phyloP scores from a whole-genome alignment of 2,888 invertebrate genomes.

The Belgica antarctica region DNA sequence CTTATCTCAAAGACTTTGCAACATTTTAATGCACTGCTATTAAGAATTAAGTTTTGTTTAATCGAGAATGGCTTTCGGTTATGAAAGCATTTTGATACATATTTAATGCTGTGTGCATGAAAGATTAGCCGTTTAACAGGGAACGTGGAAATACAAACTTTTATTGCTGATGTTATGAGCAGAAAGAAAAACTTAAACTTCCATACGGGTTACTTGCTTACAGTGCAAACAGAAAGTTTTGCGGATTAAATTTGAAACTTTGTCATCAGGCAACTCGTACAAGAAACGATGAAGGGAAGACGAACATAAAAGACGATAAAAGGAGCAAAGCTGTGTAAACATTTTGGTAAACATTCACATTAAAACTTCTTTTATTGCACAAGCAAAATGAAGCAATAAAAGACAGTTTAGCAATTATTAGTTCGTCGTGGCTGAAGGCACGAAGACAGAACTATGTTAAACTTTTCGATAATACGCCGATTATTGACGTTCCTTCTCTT shows the following conservation, averaged over 20 bases:
- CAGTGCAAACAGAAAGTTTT: constrained; percentile 11
- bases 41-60: too few species aligned
- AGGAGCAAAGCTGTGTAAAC: constrained; percentile 32
- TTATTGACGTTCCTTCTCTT: not conserved
- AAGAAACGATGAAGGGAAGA: not conserved
- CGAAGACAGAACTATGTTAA: not conserved
- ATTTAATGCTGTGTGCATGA: constrained; percentile 6
- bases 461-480: not conserved
- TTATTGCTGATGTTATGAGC: constrained; percentile 7
- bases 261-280: constrained; percentile 5
- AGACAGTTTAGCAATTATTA: constrained; percentile 35
- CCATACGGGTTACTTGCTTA: not conserved
- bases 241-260: constrained; percentile 32
- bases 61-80: too few species aligned
- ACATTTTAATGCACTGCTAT: too few species aligned
- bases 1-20: too few species aligned
- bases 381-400: constrained; percentile 15
- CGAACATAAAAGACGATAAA: constrained; percentile 22
- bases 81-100: not conserved
- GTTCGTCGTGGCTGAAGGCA: too few species aligned
- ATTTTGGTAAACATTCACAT: constrained; percentile 23
- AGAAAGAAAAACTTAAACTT: not conserved
- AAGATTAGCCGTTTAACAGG: not conserved
- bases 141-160: not conserved
- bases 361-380: constrained; percentile 31